phyloP scores from a whole-genome alignment of 92 coral and sea anemone species.

The Palythoa heliodiscus region DNA sequence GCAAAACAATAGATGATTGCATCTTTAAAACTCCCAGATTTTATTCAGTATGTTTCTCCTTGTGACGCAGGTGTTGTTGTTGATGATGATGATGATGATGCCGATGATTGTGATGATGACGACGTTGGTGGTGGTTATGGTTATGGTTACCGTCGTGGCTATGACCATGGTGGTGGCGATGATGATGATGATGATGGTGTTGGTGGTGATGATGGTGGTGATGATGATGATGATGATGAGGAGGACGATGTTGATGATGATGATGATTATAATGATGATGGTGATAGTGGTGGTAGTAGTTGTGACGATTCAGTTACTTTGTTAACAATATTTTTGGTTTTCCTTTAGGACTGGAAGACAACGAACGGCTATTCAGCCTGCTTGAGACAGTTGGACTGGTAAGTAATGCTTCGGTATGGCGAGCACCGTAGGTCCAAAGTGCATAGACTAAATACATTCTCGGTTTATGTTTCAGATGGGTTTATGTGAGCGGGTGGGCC shows the following conservation, averaged over 20 bases:
- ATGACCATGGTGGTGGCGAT: not conserved
- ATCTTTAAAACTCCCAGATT: too few relatives aligned
- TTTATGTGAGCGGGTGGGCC: constrained; percentile 76
- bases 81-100: too few relatives aligned
- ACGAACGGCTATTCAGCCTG: constrained; percentile 62
- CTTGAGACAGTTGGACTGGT: constrained; percentile 80
- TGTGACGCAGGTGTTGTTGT: too few relatives aligned
- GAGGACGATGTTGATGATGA: not conserved
- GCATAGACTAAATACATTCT: not conserved
- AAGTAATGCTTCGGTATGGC: constrained; percentile 10
- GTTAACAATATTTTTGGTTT: not conserved
- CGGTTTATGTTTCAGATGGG: constrained; percentile 38
- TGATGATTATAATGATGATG: not conserved
- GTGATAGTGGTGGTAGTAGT: not conserved
- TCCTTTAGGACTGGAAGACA: constrained; percentile 53
- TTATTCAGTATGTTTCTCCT: too few relatives aligned
- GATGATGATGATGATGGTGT: not conserved
- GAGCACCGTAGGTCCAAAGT: not conserved
- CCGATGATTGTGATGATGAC: too few relatives aligned
- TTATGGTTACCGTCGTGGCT: not conserved
- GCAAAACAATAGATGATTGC: too few relatives aligned
- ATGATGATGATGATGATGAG: not conserved
- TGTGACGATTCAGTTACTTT: not conserved
- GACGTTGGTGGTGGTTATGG: too few relatives aligned
- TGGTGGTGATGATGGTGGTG: not conserved